Base-by-base conservation (phyloP, 1,140 invertebrate genomes). In the Megathymus violae region DNA sequence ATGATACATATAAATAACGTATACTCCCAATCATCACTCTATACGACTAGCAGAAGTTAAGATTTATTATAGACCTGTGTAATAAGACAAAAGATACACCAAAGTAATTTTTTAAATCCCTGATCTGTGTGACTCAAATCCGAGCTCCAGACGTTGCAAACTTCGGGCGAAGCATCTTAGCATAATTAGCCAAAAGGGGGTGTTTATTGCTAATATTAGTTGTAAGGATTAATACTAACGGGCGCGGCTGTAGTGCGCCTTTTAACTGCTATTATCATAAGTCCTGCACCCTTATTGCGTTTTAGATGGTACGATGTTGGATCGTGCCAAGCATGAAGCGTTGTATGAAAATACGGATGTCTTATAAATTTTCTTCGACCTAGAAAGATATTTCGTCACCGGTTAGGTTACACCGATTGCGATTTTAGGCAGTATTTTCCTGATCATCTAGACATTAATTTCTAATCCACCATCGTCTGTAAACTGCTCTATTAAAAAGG, bases 171-270 rank as follows among this genome's bases (percentile, higher is more conserved):
- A 78, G 78, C 76, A 81, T 88, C 85, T 88, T 85, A 88, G 82
- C 83, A 88, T 88, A 88, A 88, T 88, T 88, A 88, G 85, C 71
- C 63, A 56, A 68, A 80, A 81, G 83, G 80, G 82, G 76, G 69
- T 84, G 83, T 86, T 88, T 86, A 88, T 86, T 76, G 83, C 85
- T 88, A 86, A 88, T 88, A 88, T 88, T 88, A 88, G 85, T 88
- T 82, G 85, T 85, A 66, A 59, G 85, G 83, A 84, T 86, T 88
- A 86, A 81, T 80, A 81, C 71, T 69, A 74, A 71, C 76, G 67
- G 65, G 65, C 65, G 62, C 52, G 65, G 73, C 67, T 64, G 64
- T 73, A 71, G 70, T 78, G 67, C 52, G 67, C 72, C 69, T 76
- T 72, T 82, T 81, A 82, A 74, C 74, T 62, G 72, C 70, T 62